Conservation (phyloP, 2,113 vertebrate genomes). For the Martes martes region DNA sequence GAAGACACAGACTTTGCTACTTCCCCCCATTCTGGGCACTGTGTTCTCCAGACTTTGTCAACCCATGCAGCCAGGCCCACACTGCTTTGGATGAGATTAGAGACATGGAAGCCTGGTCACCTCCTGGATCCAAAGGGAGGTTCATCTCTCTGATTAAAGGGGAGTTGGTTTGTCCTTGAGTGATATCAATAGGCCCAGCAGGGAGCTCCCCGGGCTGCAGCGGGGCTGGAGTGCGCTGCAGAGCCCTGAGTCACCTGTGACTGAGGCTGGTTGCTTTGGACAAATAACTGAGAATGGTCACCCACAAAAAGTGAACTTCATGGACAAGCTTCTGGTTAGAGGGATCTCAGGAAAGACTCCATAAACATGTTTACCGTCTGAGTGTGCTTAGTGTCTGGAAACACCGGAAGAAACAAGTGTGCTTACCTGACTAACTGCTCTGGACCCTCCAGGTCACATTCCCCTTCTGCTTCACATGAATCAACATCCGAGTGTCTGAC, state of each 20-base stretch:
- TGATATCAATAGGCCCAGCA: neutral
- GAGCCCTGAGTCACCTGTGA: neutral
- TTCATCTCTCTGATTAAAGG: neutral
- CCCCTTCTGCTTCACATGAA: neutral
- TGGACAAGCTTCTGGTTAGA: too few relatives aligned
- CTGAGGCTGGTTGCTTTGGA: neutral
- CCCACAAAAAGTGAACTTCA: too few relatives aligned
- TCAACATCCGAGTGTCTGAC: too few relatives aligned
- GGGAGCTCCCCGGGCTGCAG: neutral
- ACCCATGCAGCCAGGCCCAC: neutral
- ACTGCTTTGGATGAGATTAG: neutral
- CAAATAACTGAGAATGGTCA: neutral
- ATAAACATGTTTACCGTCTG: neutral
- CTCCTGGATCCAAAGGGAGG: neutral
- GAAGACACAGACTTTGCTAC: neutral
- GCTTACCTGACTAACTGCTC: rapidly evolving
- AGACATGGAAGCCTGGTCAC: neutral
- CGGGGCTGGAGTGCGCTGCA: neutral
- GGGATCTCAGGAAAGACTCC: neutral
- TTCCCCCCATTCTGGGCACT: neutral
- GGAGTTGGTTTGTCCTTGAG: neutral
- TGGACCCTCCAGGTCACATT: rapidly evolving
- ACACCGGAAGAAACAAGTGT: too few relatives aligned
- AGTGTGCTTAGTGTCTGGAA: neutral
- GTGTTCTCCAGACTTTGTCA: neutral